Evolutionary conservation across 2,113 vertebrate genomes (phyloP).

Genomic region (Antennarius striatus): DNA sequence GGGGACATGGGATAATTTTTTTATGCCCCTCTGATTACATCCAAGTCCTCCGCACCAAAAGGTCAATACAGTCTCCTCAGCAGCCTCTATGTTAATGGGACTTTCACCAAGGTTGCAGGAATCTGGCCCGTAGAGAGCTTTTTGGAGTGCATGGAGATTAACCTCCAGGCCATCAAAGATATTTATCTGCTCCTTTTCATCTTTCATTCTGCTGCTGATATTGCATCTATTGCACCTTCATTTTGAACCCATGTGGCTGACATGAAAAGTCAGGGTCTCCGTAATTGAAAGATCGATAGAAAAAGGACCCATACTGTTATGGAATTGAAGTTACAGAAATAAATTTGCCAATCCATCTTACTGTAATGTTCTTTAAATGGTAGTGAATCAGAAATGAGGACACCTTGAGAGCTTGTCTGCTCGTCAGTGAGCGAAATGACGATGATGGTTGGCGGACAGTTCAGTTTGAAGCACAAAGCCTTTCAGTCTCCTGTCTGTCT

Average conservation of each 20-base stretch:
- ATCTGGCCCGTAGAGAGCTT: constrained; percentile 29
- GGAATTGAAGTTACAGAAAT: background rate
- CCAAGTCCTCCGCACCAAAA: constrained; percentile 44
- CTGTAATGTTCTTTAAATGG: background rate
- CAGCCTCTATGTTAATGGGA: constrained; percentile 63
- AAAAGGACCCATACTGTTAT: constrained; percentile 1
- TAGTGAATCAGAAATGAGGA: background rate
- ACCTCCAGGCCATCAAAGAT: constrained; percentile 34
- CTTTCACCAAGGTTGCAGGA: constrained; percentile 50
- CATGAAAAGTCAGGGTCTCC: background rate
- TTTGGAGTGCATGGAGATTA: constrained; percentile 43
- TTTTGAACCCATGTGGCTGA: background rate
- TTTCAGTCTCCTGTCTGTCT: constrained; percentile 2
- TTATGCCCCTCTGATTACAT: constrained; percentile 73
- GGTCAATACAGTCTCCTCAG: constrained; percentile 58
- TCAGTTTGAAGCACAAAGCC: constrained; percentile 28
- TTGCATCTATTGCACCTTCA: constrained; percentile 22
- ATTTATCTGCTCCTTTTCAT: constrained; percentile 40
- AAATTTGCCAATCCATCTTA: background rate
- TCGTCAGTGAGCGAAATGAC: constrained; percentile 28
- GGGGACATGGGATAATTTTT: constrained; percentile 61
- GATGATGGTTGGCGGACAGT: constrained; percentile 14
- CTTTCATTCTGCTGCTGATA: constrained; percentile 25
- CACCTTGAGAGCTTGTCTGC: constrained; percentile 14
- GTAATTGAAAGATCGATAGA: constrained; percentile 8